These are phyloP conservation scores for Microchrysa polita DNA, from an alignment of 2,888 invertebrate species.

Conservation along the genomic window DNA sequence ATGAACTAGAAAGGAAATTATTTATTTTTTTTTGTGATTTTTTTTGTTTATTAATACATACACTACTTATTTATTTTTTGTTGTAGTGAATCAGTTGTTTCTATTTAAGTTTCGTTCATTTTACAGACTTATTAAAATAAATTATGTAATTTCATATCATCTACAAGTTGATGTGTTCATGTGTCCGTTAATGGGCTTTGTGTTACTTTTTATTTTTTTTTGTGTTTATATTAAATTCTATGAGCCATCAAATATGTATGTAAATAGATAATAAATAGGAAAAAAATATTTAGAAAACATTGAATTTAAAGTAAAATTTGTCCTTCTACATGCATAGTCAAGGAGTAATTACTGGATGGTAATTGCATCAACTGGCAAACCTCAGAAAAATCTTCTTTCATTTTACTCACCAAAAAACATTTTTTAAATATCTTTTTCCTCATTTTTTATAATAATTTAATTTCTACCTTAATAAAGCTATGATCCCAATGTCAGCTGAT, in stretches of 20 bases:
- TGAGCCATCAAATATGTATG: constrained; percentile 24
- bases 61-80: too few relatives aligned
- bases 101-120: constrained; percentile 14
- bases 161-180: neutral
- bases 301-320: too few relatives aligned
- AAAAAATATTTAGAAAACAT: constrained; percentile 5
- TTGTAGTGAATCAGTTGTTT: neutral
- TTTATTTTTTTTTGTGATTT: too few relatives aligned
- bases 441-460: constrained; percentile 34
- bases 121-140: constrained; percentile 36
- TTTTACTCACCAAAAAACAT: too few relatives aligned
- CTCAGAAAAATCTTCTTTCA: too few relatives aligned
- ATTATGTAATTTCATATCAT: constrained; percentile 1
- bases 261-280: neutral
- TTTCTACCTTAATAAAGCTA: constrained; percentile 71
- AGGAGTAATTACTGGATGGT: too few relatives aligned
- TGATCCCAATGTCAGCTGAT: constrained; percentile 71
- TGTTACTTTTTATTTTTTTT: neutral
- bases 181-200: neutral
- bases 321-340: too few relatives aligned
- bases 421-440: constrained; percentile 16
- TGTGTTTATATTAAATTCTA: neutral
- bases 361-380: too few relatives aligned
- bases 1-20: neutral
- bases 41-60: too few relatives aligned